Evolutionary conservation across 1,140 invertebrate genomes (phyloP).

Genomic region (Yoshiicerus persimilis): DNA sequence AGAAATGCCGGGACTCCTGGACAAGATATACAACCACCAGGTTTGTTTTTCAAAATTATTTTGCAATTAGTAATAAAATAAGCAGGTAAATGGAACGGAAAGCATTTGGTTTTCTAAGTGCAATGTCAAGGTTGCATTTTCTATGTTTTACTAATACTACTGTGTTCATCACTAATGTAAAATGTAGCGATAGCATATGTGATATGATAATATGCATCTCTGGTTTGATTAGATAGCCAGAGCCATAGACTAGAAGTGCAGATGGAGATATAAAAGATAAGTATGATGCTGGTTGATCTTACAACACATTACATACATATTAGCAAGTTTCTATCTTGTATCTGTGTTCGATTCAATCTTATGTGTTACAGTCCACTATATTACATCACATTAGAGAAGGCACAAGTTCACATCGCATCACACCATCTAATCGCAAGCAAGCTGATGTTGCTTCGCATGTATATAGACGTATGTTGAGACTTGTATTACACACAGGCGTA

Average conservation of each 20-base stretch:
- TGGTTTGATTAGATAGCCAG: background rate
- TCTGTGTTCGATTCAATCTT: background rate
- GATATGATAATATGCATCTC: background rate
- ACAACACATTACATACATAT: background rate
- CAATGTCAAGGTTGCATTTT: background rate
- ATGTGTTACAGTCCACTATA: background rate
- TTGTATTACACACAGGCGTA: background rate
- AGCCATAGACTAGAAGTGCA: background rate
- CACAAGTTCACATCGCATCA: background rate
- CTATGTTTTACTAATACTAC: no score
- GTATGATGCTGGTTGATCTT: background rate
- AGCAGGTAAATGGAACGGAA: background rate
- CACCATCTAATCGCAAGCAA: background rate
- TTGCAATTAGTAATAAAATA: background rate
- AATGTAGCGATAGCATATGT: background rate
- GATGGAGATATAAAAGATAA: background rate
- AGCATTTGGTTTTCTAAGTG: background rate
- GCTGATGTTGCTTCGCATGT: background rate
- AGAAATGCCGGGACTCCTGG: constrained; percentile 15
- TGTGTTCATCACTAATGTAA: no score
- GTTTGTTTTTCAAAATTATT: background rate
- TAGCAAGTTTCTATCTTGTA: background rate
- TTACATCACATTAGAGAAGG: background rate
- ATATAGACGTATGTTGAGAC: background rate
- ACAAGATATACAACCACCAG: constrained; percentile 39